Evolutionary conservation across 2,888 invertebrate genomes (phyloP).

Genomic region (Clunio marinus): DNA sequence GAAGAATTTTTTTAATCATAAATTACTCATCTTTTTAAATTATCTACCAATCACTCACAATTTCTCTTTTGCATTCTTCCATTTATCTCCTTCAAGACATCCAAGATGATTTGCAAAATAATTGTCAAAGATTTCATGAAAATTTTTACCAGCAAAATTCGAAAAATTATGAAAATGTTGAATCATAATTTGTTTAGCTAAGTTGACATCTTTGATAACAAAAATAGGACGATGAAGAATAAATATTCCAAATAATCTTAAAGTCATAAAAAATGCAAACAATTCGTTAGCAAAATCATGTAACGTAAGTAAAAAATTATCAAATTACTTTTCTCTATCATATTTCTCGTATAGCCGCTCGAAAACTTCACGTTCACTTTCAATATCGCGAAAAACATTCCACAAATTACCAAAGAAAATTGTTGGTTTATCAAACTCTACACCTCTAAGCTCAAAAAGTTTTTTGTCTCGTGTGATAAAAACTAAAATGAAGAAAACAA

Average conservation of each 20-base stretch:
- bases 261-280: not conserved
- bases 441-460: not conserved
- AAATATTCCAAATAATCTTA: constrained; percentile 20
- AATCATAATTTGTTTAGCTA: constrained; percentile 2
- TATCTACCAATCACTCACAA: too few relatives aligned
- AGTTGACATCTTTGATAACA: constrained; percentile 6
- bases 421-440: not conserved
- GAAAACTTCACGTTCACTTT: not conserved
- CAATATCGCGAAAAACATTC: not conserved
- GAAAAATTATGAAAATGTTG: not conserved
- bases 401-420: not conserved
- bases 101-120: not conserved
- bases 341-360: not conserved
- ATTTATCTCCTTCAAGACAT: not conserved
- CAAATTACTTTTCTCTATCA: not conserved
- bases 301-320: not conserved
- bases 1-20: too few relatives aligned
- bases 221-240: not conserved
- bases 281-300: not conserved
- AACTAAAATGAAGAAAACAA: not conserved
- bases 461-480: not conserved
- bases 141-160: not conserved
- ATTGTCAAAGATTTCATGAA: not conserved
- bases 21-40: too few relatives aligned
- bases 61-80: too few relatives aligned